Evolutionary conservation across 2,888 invertebrate species (phyloP), one percentile per base, ranked within the genome.

Genomic region (Nasonia oneida): DNA sequence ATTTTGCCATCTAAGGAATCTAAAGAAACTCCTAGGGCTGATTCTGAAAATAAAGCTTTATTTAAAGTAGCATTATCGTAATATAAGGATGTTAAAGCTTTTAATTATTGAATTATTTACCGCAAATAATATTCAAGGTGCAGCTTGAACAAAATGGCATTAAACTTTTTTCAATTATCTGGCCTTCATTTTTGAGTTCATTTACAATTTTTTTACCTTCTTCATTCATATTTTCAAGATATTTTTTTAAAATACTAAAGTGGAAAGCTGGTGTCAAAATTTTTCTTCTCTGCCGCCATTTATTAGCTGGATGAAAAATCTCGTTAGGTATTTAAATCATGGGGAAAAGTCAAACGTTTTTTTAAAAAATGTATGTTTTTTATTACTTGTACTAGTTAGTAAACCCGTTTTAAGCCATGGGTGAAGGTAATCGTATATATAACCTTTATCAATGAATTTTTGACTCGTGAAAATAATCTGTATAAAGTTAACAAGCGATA

Each of bases 391-490:
- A 78, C 93, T 93, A 4, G 92, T 91, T 0, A 94, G 90, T 53
- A 94, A 89, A 67, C 94, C 94, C 57, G 93, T 91, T 5, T 91
- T 88, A 0, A 94, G 90, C 94, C 94, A 94, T 0, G 94, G 93
- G 18, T 89, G 87, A 1, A 94, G 87, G 67, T 93, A 92, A 2
- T 89, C 86, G 84, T 94, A 94, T 0, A 93, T 87, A 0, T 73
- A 5, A 47, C 91, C 90, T 90, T 94, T 94, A 3, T 92, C 90
- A 15, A 91, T 93, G 83, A 92, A 90, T 18, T 90, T 92, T 0
- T 90, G 85, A 23, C 91, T 92, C 3, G 91, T 90, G n/a, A 93
- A 78, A 23, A 94, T 80, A 29, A 87, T 88, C 93, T 93, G 84
- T 3, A 88, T n/a, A 61, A n/a, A n/a, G 0, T 61, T 61, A 2